phyloP scores from a whole-genome alignment of 2,888 invertebrate genomes.

The Sinhomidia bicolor region DNA sequence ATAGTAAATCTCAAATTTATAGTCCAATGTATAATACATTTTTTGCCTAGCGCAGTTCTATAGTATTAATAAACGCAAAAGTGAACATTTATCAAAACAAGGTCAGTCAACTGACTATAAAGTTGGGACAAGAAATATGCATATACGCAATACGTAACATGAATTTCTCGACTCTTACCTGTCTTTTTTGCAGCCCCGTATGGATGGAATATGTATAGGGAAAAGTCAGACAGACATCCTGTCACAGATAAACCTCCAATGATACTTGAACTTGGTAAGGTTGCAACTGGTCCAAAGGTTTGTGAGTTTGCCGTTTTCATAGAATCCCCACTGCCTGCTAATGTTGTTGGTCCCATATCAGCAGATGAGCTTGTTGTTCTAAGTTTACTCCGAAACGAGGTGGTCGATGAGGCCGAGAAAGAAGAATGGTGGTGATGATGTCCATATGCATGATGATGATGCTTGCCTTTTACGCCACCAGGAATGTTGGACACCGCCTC shows the following conservation, averaged over 20 bases:
- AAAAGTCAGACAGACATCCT: conserved; percentile 97
- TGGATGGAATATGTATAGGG: conserved; percentile 98
- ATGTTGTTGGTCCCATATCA: conserved; percentile 24
- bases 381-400: conserved; percentile 51
- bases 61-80: no score
- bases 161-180: no score
- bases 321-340: background rate
- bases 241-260: conserved; percentile 96
- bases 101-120: no score
- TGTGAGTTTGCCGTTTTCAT: background rate
- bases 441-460: conserved; percentile 12
- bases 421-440: conserved; percentile 44
- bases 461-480: conserved; percentile 11
- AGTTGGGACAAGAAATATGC: no score
- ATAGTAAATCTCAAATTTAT: no score
- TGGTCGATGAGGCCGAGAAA: conserved; percentile 27
- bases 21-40: no score
- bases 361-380: conserved; percentile 11
- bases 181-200: conserved; percentile 95
- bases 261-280: conserved; percentile 1
- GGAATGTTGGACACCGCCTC: background rate
- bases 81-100: no score
- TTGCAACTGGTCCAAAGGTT: conserved; percentile 4
- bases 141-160: no score
- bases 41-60: no score